Evolutionary conservation across 2,113 vertebrate species (phyloP), one percentile per base, ranked within the genome.

Genomic region (Triplophysa tibetana): DNA sequence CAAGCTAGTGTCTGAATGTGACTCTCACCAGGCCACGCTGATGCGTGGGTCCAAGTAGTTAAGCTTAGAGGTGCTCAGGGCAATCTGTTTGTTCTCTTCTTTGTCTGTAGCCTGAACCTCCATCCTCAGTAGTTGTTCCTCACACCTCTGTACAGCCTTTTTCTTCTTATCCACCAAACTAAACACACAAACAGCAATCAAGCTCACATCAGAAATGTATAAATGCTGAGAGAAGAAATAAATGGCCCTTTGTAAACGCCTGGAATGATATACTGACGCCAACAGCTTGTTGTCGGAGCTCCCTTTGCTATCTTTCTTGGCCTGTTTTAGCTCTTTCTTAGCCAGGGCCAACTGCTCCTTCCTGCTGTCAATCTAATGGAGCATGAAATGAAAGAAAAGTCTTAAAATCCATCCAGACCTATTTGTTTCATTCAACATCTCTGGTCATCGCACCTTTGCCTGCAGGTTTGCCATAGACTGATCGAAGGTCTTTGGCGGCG

Each of bases 381-480:
- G 63, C 21, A 64, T 10, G 43, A 8, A 6, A 23, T 52, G 52
- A 29, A 78, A 45, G 79, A 0, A 19, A 70, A 45, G 0, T 23
- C 1, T 11, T 24, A 3, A 68, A n/a, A 38, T 69, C 72, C 1
- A 60, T 67, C 7, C 33, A 33, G 33, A 6, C 12, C 1, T 60
- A 7, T 41, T 24, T 48, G 16, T n/a, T n/a, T 61, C 14, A 29
- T 38, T 38, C 1, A 26, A 56, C 26, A 5, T 45, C 21, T 56
- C 19, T 16, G 3, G 33, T 26, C 2, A 29, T 8, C 76, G 85
- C 84, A 92, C 93, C 91, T 93, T 95, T 16, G 85, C 41, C 78
- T 93, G 92, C 29, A 94, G 88, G 79, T 92, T 94, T 1, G 92
- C 92, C 93, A 94, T 94, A 3, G 92, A 94, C 75, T 94, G 90